Conservation (phyloP, 1,140 invertebrate genomes). For the Diploscapter pachys region DNA sequence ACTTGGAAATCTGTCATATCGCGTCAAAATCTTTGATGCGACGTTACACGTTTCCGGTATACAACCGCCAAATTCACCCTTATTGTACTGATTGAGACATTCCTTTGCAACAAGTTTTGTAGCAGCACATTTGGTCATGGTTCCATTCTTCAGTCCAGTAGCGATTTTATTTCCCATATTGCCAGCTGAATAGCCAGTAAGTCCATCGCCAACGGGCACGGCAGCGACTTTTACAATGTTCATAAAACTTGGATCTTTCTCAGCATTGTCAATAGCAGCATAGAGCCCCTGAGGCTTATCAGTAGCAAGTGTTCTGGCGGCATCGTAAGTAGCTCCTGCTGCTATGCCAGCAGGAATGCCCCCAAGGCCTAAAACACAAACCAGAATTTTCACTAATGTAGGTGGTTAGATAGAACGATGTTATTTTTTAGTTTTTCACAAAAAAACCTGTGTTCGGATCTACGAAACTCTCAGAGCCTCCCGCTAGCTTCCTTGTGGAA, state of each 20-base stretch:
- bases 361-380: conserved; percentile 1
- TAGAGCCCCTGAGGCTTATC: conserved; percentile 1
- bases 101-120: too few relatives aligned
- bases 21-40: too few relatives aligned
- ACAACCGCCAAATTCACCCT: too few relatives aligned
- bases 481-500: too few relatives aligned
- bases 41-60: too few relatives aligned
- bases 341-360: conserved; percentile 12
- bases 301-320: neutral
- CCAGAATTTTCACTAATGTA: too few relatives aligned
- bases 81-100: too few relatives aligned
- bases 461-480: too few relatives aligned
- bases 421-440: conserved; percentile 1
- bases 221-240: neutral
- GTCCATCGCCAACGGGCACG: conserved; percentile 8
- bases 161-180: conserved; percentile 1
- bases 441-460: too few relatives aligned
- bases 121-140: too few relatives aligned
- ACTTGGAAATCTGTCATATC: too few relatives aligned
- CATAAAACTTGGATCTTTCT: neutral
- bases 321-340: conserved; percentile 5
- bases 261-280: neutral
- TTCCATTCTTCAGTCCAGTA: neutral
- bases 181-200: neutral
- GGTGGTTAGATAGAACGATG: too few relatives aligned